These are phyloP conservation scores for Euphydryas editha DNA, from an alignment of 2,888 invertebrate genomes.

Conservation along the genomic window DNA sequence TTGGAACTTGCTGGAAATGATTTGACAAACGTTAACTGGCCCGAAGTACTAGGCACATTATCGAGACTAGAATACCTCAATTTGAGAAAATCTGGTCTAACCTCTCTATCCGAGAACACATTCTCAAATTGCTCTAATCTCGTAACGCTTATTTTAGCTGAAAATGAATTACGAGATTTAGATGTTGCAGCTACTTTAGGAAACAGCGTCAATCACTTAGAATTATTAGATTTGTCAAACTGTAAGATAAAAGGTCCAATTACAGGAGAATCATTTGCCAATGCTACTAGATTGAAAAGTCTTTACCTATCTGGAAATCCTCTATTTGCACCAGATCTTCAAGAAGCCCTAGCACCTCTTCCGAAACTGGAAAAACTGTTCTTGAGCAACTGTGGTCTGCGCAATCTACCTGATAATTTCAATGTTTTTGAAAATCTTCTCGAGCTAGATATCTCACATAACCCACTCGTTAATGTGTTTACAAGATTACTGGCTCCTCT, in stretches of 20 bases:
- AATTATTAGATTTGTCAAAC: constrained; percentile 86
- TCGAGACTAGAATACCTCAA: constrained; percentile 85
- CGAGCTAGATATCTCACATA: constrained; percentile 88
- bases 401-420: constrained; percentile 86
- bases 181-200: constrained; percentile 86
- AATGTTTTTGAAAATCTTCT: constrained; percentile 86
- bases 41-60: constrained; percentile 84
- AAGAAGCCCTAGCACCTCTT: constrained; percentile 86
- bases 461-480: constrained; percentile 87
- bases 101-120: constrained; percentile 85
- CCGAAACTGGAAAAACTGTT: constrained; percentile 86
- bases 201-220: constrained; percentile 85
- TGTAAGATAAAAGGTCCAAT: constrained; percentile 87
- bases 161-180: constrained; percentile 86
- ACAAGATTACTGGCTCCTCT: constrained; percentile 86
- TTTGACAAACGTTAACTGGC: constrained; percentile 84
- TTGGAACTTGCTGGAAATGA: constrained; percentile 86
- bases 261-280: constrained; percentile 87
- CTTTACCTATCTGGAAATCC: constrained; percentile 87
- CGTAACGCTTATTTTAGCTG: constrained; percentile 85
- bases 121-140: constrained; percentile 87
- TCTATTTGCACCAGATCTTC: constrained; percentile 86
- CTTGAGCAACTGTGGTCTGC: constrained; percentile 86
- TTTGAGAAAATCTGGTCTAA: constrained; percentile 84
- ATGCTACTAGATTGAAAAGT: constrained; percentile 86